phyloP scores from a whole-genome alignment of 53 echinoderm and acorn worm genomes.

The Actinopyga echinites region DNA sequence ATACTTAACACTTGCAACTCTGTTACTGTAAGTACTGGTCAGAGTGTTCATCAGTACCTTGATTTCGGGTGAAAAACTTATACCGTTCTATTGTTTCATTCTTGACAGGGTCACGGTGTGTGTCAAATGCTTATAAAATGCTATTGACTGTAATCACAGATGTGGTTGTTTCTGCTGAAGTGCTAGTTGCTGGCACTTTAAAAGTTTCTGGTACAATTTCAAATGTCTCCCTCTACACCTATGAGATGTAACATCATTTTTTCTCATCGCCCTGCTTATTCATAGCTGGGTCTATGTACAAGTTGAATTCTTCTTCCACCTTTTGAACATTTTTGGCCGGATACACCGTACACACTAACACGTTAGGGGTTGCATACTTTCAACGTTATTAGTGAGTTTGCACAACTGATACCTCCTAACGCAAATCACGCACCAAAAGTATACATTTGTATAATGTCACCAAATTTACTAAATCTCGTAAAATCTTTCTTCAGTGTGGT shows the following conservation, averaged over 20 bases:
- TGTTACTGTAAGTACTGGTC: constrained; percentile 36
- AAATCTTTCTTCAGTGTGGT: no score
- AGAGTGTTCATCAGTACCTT: constrained; percentile 37
- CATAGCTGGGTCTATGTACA: constrained; percentile 28
- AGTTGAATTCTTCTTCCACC: constrained; percentile 40
- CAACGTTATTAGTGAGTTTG: no score
- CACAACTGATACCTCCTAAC: no score
- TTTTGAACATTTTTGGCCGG: constrained; percentile 14
- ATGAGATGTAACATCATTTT: constrained; percentile 46
- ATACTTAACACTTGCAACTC: constrained; percentile 39
- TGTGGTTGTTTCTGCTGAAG: background rate
- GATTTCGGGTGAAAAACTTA: constrained; percentile 50
- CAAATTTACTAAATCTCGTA: no score
- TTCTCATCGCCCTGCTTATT: background rate
- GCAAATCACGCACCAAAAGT: no score
- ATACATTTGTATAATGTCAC: no score
- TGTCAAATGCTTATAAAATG: constrained; percentile 33
- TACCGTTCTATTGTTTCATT: constrained; percentile 52
- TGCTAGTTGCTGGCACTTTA: background rate
- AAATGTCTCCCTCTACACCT: constrained; percentile 29
- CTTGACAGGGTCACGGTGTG: constrained; percentile 42
- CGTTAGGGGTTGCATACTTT: no score
- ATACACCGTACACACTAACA: no score
- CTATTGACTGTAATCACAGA: constrained; percentile 4
- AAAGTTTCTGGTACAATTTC: background rate